phyloP scores from a whole-genome alignment of 2,113 vertebrate genomes.

The Cyrtonyx montezumae region DNA sequence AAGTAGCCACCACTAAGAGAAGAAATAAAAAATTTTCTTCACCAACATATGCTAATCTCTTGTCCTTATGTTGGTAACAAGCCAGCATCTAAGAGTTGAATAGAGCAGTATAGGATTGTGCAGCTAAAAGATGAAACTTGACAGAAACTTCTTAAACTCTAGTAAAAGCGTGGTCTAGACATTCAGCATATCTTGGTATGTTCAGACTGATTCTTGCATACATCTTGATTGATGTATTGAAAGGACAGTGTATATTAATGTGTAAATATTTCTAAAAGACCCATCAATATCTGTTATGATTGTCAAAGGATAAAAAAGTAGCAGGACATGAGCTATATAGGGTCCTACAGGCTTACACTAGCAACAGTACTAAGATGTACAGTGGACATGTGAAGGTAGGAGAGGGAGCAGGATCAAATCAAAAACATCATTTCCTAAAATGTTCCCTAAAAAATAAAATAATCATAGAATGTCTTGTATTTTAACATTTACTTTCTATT shows the following conservation, averaged over 20 bases:
- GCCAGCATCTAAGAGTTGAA: neutral
- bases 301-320: neutral
- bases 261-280: neutral
- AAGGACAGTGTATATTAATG: neutral
- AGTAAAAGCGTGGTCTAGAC: neutral
- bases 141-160: neutral
- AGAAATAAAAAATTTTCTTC: neutral
- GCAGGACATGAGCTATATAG: neutral
- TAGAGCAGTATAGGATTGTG: neutral
- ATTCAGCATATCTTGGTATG: neutral
- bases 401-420: accelerated
- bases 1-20: neutral
- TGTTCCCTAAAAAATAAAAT: neutral
- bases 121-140: neutral
- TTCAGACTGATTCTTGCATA: neutral
- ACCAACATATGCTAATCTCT: neutral
- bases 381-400: neutral
- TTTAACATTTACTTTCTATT: neutral
- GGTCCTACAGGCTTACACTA: neutral
- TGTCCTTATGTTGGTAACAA: neutral
- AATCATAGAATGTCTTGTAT: too few species aligned
- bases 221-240: neutral
- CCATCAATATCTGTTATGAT: neutral
- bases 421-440: neutral
- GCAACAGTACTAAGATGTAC: neutral